Evolutionary conservation across 2,888 invertebrate species (phyloP).

Genomic region (Clitarchus hookeri): DNA sequence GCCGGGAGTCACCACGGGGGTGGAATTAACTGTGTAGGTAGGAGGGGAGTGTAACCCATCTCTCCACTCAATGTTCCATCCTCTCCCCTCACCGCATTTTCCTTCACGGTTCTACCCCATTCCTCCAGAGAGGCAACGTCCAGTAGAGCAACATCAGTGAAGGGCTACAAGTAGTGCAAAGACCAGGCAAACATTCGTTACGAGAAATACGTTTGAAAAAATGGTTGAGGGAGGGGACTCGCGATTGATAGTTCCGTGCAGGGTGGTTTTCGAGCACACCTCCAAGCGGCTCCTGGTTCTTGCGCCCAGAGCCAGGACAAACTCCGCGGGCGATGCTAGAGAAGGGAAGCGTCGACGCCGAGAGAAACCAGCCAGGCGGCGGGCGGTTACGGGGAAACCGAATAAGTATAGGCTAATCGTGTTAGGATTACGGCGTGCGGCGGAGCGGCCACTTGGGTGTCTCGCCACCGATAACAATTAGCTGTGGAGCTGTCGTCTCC

Average conservation of each 20-base stretch:
- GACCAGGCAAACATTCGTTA: not conserved
- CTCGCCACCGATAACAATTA: not conserved
- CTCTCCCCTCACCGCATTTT: too few relatives aligned
- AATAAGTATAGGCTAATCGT: not conserved
- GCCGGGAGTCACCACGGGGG: conserved; percentile 33
- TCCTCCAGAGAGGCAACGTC: not conserved
- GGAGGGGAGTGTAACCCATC: not conserved
- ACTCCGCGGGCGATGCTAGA: too few relatives aligned
- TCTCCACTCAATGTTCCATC: too few relatives aligned
- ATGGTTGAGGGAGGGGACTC: too few relatives aligned
- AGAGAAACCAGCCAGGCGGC: not conserved
- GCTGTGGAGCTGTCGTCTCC: not conserved
- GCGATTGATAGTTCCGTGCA: not conserved
- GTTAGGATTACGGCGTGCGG: not conserved
- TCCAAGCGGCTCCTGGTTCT: not conserved
- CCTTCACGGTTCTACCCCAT: not conserved
- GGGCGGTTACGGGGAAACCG: conserved; percentile 14
- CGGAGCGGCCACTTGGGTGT: not conserved
- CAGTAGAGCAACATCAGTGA: conserved; percentile 18
- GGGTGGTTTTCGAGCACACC: not conserved
- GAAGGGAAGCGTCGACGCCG: not conserved
- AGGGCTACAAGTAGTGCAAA: conserved; percentile 16
- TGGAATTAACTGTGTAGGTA: not conserved
- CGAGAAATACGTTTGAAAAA: not conserved
- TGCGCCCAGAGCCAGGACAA: not conserved